These are phyloP conservation scores for Onychostoma macrolepis DNA, from an alignment of 2,113 vertebrate species.

Conservation along the genomic window DNA sequence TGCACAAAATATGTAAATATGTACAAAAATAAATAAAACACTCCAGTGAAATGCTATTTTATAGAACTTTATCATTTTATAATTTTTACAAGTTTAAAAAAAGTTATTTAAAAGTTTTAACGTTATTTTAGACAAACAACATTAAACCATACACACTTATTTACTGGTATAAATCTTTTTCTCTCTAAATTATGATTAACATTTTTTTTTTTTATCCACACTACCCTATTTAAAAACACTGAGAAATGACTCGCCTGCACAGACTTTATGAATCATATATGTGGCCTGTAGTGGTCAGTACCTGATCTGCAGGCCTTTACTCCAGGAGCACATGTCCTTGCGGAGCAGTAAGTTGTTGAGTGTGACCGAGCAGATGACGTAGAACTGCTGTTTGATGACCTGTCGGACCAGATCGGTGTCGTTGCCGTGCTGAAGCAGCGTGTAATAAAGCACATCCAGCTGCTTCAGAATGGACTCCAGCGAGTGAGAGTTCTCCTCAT, in stretches of 20 bases:
- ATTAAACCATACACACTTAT: too few species aligned
- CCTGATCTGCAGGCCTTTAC: conserved; percentile 98
- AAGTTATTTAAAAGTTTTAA: too few species aligned
- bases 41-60: background rate
- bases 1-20: too few species aligned
- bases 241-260: too few species aligned
- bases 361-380: conserved; percentile 87
- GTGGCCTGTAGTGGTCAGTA: conserved; percentile 57
- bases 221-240: too few species aligned
- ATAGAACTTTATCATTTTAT: too few species aligned
- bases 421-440: conserved; percentile 89
- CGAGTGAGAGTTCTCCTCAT: conserved; percentile 85
- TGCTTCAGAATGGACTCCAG: conserved; percentile 90
- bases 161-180: too few species aligned
- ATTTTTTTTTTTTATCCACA: too few species aligned
- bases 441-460: conserved; percentile 85
- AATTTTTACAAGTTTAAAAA: too few species aligned
- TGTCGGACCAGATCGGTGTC: conserved; percentile 88
- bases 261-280: too few species aligned
- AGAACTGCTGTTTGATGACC: conserved; percentile 92
- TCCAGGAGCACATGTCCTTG: conserved; percentile 99
- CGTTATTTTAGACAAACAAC: too few species aligned
- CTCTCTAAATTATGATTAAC: too few species aligned
- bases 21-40: background rate
- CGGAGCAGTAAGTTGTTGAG: conserved; percentile 94